Evolutionary conservation across 2,113 vertebrate species (phyloP).

Genomic region (Megalops atlanticus): DNA sequence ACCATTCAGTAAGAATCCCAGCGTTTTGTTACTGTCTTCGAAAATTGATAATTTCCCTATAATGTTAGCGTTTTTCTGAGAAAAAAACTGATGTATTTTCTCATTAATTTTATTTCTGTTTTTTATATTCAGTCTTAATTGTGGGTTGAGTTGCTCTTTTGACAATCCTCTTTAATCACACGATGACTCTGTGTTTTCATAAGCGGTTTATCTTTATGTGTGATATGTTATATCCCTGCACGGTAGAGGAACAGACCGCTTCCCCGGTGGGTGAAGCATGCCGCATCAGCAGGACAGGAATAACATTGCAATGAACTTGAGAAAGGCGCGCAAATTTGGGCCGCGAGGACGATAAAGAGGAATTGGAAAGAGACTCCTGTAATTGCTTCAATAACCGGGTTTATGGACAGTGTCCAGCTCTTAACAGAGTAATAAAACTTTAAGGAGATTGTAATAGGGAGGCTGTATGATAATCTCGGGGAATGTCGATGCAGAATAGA

Average conservation of each 20-base stretch:
- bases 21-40: too few species aligned
- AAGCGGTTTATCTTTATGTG: neutral
- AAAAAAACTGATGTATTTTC: too few species aligned
- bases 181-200: neutral
- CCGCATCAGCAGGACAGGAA: constrained; percentile 20
- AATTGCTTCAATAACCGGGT: constrained; percentile 52
- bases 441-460: constrained; percentile 37
- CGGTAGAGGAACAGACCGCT: too few species aligned
- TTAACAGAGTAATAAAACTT: constrained; percentile 48
- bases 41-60: too few species aligned
- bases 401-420: constrained; percentile 52
- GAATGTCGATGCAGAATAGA: neutral
- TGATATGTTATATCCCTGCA: too few species aligned
- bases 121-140: neutral
- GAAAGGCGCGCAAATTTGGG: constrained; percentile 36
- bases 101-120: neutral
- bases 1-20: too few species aligned
- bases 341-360: constrained; percentile 35
- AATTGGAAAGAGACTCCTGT: constrained; percentile 33
- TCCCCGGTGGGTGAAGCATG: neutral
- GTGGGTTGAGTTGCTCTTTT: neutral
- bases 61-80: too few species aligned
- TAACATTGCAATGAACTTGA: constrained; percentile 37
- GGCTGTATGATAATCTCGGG: constrained; percentile 29
- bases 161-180: too few species aligned